Conservation (phyloP, 2,113 vertebrate genomes). For the Ranitomeya imitator region DNA sequence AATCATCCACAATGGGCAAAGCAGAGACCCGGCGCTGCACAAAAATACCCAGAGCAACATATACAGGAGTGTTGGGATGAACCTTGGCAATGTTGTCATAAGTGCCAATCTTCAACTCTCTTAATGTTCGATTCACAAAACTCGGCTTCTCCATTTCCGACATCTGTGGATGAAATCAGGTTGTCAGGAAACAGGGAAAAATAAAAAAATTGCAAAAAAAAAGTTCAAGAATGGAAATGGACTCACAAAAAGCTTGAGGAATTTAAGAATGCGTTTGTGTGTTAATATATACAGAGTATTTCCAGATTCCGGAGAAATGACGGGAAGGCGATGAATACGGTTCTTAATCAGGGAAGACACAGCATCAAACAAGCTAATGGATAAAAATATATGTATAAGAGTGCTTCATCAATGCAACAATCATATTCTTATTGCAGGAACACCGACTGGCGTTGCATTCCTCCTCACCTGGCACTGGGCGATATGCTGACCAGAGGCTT, state of each 20-base stretch:
- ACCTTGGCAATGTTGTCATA: slow-evolving; percentile 91
- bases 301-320: slow-evolving; percentile 91
- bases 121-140: slow-evolving; percentile 84
- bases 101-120: slow-evolving; percentile 89
- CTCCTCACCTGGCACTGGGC: slow-evolving; percentile 87
- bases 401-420: neutral
- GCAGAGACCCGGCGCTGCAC: slow-evolving; percentile 94
- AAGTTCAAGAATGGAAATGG: neutral
- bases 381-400: neutral
- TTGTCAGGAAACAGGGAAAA: neutral
- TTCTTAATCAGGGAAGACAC: slow-evolving; percentile 92
- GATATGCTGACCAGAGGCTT: slow-evolving; percentile 96
- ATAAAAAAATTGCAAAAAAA: neutral
- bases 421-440: neutral
- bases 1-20: slow-evolving; percentile 91
- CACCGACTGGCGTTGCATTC: neutral
- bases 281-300: slow-evolving; percentile 97
- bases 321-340: slow-evolving; percentile 95
- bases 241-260: slow-evolving; percentile 97
- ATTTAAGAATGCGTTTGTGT: slow-evolving; percentile 98
- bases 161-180: slow-evolving; percentile 75
- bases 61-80: slow-evolving; percentile 86
- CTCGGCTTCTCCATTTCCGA: slow-evolving; percentile 92
- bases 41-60: slow-evolving; percentile 93
- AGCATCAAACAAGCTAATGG: slow-evolving; percentile 89